These are phyloP conservation scores for Muscidifurax raptorellus DNA, from an alignment of 1,140 invertebrate genomes.

Conservation along the genomic window DNA sequence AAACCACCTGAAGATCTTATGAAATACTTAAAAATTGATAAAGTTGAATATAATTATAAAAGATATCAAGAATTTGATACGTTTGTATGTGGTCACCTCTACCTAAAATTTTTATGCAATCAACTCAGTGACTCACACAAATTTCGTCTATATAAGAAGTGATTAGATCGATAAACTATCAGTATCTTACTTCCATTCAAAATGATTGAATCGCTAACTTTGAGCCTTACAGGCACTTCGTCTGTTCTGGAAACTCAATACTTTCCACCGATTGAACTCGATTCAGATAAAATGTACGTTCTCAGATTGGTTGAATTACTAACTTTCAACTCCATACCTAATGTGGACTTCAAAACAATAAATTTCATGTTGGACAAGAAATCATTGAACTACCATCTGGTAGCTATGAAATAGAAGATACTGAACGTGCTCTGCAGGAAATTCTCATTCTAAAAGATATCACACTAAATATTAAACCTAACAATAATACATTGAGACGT, in stretches of 20 bases:
- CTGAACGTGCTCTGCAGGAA: constrained; percentile 46
- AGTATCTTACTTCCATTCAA: constrained; percentile 48
- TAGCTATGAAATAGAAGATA: constrained; percentile 51
- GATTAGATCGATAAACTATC: constrained; percentile 47
- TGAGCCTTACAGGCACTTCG: no score
- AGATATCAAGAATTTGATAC: constrained; percentile 47
- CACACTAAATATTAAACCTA: constrained; percentile 48
- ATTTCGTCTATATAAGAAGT: constrained; percentile 17
- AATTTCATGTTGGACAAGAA: not conserved
- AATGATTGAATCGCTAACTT: no score
- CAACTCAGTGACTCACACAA: not conserved
- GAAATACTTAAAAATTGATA: constrained; percentile 50
- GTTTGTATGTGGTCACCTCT: constrained; percentile 46
- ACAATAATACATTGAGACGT: constrained; percentile 54
- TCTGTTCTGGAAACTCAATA: constrained; percentile 50
- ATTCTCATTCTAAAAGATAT: constrained; percentile 28
- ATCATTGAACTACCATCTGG: constrained; percentile 15
- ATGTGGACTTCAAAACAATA: not conserved
- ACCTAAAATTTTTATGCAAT: constrained; percentile 53
- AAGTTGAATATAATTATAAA: constrained; percentile 49
- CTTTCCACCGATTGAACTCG: constrained; percentile 56
- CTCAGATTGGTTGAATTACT: constrained; percentile 53
- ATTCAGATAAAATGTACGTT: constrained; percentile 37
- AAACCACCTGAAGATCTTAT: constrained; percentile 58
- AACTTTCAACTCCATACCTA: constrained; percentile 26